A percentile compares a stretch with the other conserved stretches of the same genome.
phyloP scores from a whole-genome alignment of 2,113 vertebrate species.

The Sander vitreus region DNA sequence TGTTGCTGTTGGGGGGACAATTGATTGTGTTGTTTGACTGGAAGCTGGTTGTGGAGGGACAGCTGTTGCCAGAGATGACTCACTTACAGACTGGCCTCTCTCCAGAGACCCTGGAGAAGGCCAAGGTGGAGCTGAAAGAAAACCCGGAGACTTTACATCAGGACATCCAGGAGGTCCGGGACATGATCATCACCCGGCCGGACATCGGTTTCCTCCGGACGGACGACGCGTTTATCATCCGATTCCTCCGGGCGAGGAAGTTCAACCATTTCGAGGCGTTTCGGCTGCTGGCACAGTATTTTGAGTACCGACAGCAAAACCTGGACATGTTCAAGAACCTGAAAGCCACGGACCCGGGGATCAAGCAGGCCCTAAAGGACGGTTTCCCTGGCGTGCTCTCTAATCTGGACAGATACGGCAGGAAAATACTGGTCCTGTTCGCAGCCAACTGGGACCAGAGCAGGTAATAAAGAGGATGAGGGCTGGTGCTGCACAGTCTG shows the following conservation, averaged over 20 bases:
- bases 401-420: constrained; percentile 96
- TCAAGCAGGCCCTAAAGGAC: constrained; percentile 98
- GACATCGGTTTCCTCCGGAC: constrained; percentile 99
- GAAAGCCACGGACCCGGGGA: constrained; percentile 97
- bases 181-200: constrained; percentile 98
- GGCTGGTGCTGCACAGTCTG: not conserved
- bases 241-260: constrained; percentile 96
- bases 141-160: constrained; percentile 97
- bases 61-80: constrained; percentile 89
- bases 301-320: constrained; percentile 98
- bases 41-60: constrained; percentile 49
- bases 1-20: constrained; percentile 54
- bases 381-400: constrained; percentile 97
- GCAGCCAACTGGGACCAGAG: constrained; percentile 99
- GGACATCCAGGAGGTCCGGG: constrained; percentile 99
- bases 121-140: constrained; percentile 96
- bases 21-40: constrained; percentile 20
- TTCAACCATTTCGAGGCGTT: constrained; percentile 99
- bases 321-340: constrained; percentile 99
- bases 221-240: constrained; percentile 96
- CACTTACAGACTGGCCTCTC: constrained; percentile 98
- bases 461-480: constrained; percentile 86
- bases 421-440: constrained; percentile 97
- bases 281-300: constrained; percentile 96
- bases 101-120: constrained; percentile 98